phyloP scores from a whole-genome alignment of 2,113 vertebrate species.

The Cyphomyrus discorhynchus region DNA sequence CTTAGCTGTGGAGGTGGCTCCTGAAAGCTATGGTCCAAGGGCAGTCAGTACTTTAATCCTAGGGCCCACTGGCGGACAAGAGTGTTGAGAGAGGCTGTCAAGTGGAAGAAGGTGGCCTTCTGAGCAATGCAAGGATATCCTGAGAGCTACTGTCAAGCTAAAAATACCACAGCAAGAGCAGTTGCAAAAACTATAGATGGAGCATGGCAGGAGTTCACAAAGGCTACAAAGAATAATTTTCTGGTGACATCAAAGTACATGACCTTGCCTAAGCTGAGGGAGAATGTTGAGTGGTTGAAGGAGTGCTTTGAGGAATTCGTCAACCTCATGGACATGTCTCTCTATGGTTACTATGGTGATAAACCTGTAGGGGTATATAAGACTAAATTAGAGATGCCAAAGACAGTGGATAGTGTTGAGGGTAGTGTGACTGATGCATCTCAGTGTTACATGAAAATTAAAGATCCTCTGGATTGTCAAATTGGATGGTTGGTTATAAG shows the following conservation, averaged over 20 bases:
- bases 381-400: neutral
- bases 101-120: neutral
- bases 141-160: neutral
- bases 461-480: neutral
- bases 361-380: neutral
- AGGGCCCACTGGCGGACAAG: neutral
- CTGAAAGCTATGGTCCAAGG: neutral
- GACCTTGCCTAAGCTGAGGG: neutral
- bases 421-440: neutral
- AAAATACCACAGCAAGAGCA: neutral
- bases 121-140: neutral
- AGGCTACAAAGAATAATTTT: slow-evolving; percentile 1
- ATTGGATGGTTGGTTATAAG: neutral
- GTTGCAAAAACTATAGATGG: neutral
- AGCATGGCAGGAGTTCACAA: neutral
- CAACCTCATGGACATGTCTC: neutral
- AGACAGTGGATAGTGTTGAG: neutral
- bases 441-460: neutral
- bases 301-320: neutral
- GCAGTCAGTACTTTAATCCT: neutral
- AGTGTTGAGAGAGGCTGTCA: neutral
- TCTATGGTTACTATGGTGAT: neutral
- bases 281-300: neutral
- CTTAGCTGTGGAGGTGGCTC: neutral
- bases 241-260: neutral